Base-by-base conservation (phyloP, 1,140 invertebrate species). In the Pseudomyrmex gracilis region DNA sequence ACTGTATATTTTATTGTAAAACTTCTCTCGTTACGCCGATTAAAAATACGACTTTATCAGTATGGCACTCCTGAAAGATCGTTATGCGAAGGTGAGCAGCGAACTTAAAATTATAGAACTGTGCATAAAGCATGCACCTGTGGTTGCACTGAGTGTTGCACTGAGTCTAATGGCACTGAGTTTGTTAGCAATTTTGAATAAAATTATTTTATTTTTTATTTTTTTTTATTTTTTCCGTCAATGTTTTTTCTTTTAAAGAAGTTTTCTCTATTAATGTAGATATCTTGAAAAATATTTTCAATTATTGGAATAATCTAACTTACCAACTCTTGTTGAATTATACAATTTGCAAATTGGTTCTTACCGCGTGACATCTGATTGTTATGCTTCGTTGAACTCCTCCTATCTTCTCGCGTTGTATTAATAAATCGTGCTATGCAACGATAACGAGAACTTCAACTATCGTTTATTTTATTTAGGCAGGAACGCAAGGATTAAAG, bases 21-120 rank as follows among this genome's bases (percentile, higher is more conserved):
- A 68, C n/a, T 68, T 10, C 15, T 9, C 15, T 13, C 17, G 34
- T 68, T 57, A 24, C 13, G 63, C 5, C 34, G 10, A 55, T 78
- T 7, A 24, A 55, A 64, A 68, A 78, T 78, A 64, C 10, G 1
- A 70, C 43, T 78, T 78, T 78, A 57, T 68, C 63, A 34, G 17
- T 47, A 57, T 12, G 64, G 51, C 63, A 57, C 20, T 68, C 2
- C 5, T 12, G 15, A 68, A 15, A 24, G 53, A 78, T 78, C 64
- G 20, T 57, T 78, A 78, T 9, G 53, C 63, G 51, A 78, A 58
- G 24, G 34, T 57, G 63, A 55, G 49, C 13, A 77, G 1, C 74
- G 43, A 78, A 57, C 20, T 78, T 78, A 78, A 78, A 47, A 22
- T 47, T 68, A 34, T 34, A 57, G 17, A 74, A 20, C 43, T 17